These are phyloP conservation scores for Buceros bicornis DNA, from an alignment of 2,797 vertebrate species.

Conservation along the genomic window DNA sequence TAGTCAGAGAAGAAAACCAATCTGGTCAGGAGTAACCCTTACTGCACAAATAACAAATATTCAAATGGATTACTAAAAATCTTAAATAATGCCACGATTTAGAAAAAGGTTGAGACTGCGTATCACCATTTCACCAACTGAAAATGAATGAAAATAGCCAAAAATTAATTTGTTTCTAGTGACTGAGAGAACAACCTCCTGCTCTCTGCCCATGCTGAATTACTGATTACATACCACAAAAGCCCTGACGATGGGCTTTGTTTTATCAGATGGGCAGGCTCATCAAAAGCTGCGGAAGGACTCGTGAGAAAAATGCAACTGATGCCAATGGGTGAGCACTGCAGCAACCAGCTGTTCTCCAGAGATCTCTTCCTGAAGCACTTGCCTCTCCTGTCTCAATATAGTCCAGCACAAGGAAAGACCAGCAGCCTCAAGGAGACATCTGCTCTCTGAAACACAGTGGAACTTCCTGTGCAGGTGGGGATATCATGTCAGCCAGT, in stretches of 20 bases:
- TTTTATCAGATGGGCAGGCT: not conserved
- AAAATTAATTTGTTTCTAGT: not conserved
- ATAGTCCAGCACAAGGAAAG: not conserved
- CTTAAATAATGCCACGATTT: not conserved
- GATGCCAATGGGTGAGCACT: not conserved
- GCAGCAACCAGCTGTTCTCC: not conserved
- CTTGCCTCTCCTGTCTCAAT: not conserved
- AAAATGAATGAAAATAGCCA: not conserved
- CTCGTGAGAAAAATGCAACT: accelerated
- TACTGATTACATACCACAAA: not conserved
- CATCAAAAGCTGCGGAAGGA: not conserved
- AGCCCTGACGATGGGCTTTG: not conserved
- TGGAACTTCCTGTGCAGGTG: slow-evolving; percentile 62
- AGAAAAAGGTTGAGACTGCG: not conserved
- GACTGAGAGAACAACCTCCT: not conserved
- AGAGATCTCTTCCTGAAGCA: not conserved
- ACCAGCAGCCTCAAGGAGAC: not conserved
- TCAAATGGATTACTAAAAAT: not conserved
- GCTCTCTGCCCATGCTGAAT: not conserved
- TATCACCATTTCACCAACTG: not conserved
- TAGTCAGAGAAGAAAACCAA: not conserved
- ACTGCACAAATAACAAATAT: not conserved
- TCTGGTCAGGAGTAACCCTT: not conserved
- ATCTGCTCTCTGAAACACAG: slow-evolving; percentile 37
- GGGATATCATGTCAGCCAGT: slow-evolving; percentile 20